Conservation (phyloP, 37 sponge, comb jelly and placozoan species). For the Mnemiopsis leidyi region DNA sequence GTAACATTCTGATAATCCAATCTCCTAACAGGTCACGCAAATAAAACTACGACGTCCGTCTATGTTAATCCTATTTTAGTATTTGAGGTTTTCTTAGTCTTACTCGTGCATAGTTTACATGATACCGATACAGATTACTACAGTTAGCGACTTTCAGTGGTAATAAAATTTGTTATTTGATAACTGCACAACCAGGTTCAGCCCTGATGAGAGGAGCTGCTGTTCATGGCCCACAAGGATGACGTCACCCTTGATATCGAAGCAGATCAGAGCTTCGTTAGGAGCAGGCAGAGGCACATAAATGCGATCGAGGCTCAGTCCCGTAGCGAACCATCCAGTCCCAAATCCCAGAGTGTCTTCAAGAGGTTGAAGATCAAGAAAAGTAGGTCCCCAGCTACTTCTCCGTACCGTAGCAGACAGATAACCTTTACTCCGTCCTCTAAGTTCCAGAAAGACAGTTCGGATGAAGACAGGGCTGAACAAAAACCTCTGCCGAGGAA, state of each 20-base stretch:
- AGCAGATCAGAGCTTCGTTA: not conserved
- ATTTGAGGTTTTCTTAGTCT: too few relatives aligned
- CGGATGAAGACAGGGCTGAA: not conserved
- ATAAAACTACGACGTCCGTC: too few relatives aligned
- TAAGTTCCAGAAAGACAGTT: not conserved
- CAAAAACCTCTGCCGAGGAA: not conserved
- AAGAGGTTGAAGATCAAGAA: not conserved
- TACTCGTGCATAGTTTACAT: too few relatives aligned
- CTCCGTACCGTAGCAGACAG: not conserved
- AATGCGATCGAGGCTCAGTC: too few relatives aligned
- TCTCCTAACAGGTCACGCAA: too few relatives aligned
- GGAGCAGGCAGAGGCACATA: not conserved
- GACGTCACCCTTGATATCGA: not conserved
- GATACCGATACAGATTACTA: too few relatives aligned
- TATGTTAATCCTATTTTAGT: too few relatives aligned
- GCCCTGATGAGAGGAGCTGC: not conserved
- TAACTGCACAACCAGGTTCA: too few relatives aligned
- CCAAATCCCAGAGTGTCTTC: not conserved
- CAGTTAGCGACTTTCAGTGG: too few relatives aligned
- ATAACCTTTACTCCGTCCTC: not conserved
- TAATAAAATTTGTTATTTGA: too few relatives aligned
- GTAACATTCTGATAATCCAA: too few relatives aligned
- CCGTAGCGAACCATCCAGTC: too few relatives aligned
- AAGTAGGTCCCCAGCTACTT: not conserved
- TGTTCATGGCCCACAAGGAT: not conserved